A percentile compares a stretch with the other conserved stretches of the same genome.
phyloP scores from a whole-genome alignment of 2,797 vertebrate genomes.

The Smutsia temminckii region DNA sequence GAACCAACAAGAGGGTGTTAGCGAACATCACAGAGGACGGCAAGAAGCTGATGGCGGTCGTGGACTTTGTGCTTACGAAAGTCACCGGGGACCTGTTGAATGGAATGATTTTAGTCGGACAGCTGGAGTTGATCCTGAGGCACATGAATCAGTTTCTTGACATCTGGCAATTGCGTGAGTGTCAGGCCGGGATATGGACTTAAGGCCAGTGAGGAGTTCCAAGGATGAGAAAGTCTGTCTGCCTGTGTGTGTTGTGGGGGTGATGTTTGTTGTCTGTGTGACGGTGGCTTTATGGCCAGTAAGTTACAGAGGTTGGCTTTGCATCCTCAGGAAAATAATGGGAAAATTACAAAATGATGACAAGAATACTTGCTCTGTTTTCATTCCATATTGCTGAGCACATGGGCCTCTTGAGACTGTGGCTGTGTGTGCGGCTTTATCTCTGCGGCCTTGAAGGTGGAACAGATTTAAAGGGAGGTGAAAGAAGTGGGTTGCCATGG shows the following conservation, averaged over 20 bases:
- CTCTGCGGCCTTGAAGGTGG: fast-evolving
- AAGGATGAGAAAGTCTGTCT: fast-evolving
- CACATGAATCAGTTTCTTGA: conserved; percentile 80
- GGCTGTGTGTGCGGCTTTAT: fast-evolving
- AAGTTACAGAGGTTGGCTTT: neutral
- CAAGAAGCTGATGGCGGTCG: conserved; percentile 83
- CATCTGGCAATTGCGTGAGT: conserved; percentile 89
- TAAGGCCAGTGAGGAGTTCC: neutral
- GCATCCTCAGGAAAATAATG: neutral
- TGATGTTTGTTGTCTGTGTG: fast-evolving
- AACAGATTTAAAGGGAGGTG: fast-evolving
- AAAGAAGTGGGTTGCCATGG: fast-evolving
- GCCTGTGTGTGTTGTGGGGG: fast-evolving
- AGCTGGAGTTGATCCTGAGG: conserved; percentile 86
- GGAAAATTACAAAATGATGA: neutral
- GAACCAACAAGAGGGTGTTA: conserved; percentile 82
- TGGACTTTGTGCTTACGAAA: conserved; percentile 83
- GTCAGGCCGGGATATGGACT: fast-evolving
- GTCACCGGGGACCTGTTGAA: conserved; percentile 74
- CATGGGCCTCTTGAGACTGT: fast-evolving
- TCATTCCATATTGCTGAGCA: neutral
- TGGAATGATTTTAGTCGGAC: conserved; percentile 84
- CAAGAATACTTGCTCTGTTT: neutral
- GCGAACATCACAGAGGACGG: conserved; percentile 85
- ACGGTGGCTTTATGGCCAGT: neutral